Base-by-base conservation (phyloP, 2,113 vertebrate species). In the Thymallus thymallus region DNA sequence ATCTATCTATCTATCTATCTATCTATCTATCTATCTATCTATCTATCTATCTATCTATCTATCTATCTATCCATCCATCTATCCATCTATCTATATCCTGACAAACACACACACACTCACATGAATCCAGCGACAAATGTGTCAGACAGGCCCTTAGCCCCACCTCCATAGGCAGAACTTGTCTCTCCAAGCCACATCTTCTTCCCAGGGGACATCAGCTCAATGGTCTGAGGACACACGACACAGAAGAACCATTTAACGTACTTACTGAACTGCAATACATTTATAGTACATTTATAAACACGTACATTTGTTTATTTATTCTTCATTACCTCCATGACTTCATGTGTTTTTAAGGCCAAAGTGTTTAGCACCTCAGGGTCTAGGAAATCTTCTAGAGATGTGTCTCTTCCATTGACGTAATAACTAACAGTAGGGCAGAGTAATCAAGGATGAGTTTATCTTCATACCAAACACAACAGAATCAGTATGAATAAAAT, bases 111-210 rank as follows among this genome's bases (percentile, higher is more conserved):
- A 3, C 24, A 3, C 2, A 80, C 97, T 96, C 87, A 99, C 98
- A 98, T 97, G 84, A 99, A 99, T 45, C 97, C 97, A 24, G 97
- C 96, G 0, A 90, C 75, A 0, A 96, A 99, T 0, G 94, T 92
- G 85, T 99, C 92, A 0, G 98, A 99, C 70, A 99, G 81, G 30
- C 89, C 91, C 0, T 80, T 66, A 0, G 96, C 95, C n/a, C 98
- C 98, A 1, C 98, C 97, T 2, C 96, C 96, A 0, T 93, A 99
- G 0, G 98, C 97, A 0, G 97, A 99, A 66, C 97, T 96, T 0
- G 97, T 99, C 90, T 99, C 98, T 71, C 98, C 98, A 0, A 99
- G 87, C 97, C 97, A 99, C 3, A 99, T 91, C 30, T 90, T 90
- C 91, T 95, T 98, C 32, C 85, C 72, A 0, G 95, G 95, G 68